These are phyloP conservation scores for Neomicropteryx cornuta DNA, from an alignment of 1,140 invertebrate genomes.

Conservation along the genomic window DNA sequence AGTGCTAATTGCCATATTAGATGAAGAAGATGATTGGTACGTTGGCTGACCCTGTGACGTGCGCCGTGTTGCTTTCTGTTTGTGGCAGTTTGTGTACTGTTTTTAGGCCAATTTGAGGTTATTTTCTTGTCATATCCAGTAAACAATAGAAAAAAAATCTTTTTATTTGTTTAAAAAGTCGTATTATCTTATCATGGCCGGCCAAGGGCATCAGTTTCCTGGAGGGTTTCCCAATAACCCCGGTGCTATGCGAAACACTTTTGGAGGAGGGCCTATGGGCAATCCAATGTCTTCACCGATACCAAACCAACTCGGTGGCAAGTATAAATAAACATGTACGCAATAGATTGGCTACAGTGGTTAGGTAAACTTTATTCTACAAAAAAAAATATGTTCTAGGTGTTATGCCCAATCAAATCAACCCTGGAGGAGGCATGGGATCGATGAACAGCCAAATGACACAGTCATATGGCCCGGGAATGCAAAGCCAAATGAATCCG, in stretches of 20 bases:
- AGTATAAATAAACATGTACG: constrained; percentile 1
- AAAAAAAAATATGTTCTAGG: constrained; percentile 19
- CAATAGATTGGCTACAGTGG: background rate
- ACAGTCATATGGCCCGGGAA: constrained; percentile 31
- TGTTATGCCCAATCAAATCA: constrained; percentile 35
- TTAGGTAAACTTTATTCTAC: background rate
- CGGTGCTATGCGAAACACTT: constrained; percentile 29
- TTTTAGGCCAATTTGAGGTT: background rate
- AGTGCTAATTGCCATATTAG: too few relatives aligned
- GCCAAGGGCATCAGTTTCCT: constrained; percentile 36
- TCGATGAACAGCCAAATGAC: constrained; percentile 38
- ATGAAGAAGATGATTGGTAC: too few relatives aligned
- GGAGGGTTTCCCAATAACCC: constrained; percentile 33
- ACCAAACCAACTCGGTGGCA: constrained; percentile 33
- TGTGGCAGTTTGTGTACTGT: background rate
- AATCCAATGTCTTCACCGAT: constrained; percentile 28
- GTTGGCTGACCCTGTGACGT: background rate
- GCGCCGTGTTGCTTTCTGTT: background rate
- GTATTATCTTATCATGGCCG: constrained; percentile 29
- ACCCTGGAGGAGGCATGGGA: constrained; percentile 26
- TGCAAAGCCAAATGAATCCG: constrained; percentile 34
- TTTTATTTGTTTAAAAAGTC: too few relatives aligned
- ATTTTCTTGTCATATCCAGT: background rate
- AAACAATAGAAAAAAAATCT: background rate
- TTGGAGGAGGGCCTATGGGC: constrained; percentile 30